These are phyloP conservation scores for Gadopsis bispinosus DNA, from an alignment of 2,797 vertebrate species.

Conservation along the genomic window DNA sequence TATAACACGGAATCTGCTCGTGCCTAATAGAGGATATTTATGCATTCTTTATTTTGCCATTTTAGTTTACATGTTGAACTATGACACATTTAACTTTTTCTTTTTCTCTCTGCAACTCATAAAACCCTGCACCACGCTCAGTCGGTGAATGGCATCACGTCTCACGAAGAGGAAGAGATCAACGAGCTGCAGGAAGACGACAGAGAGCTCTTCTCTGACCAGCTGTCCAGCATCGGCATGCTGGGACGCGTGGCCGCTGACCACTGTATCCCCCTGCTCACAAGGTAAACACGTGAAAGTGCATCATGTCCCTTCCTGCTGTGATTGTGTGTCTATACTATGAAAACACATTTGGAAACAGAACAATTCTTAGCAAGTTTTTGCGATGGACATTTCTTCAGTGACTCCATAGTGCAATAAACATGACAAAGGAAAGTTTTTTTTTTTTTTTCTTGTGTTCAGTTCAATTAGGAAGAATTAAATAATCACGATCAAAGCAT, in stretches of 20 bases:
- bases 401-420: neutral
- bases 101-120: neutral
- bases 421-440: too few species aligned
- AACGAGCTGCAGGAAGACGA: constrained; percentile 99
- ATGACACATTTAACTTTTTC: neutral
- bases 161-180: constrained; percentile 97
- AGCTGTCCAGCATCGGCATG: constrained; percentile 96
- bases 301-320: neutral
- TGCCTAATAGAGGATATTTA: neutral
- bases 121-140: constrained; percentile 67
- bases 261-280: constrained; percentile 98
- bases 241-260: constrained; percentile 96
- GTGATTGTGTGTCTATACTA: neutral
- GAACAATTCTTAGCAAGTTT: neutral
- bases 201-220: constrained; percentile 97
- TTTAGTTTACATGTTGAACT: neutral
- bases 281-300: constrained; percentile 80
- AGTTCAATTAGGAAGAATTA: too few species aligned
- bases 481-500: too few species aligned
- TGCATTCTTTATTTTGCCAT: neutral
- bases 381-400: neutral
- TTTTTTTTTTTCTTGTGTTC: too few species aligned
- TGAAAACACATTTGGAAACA: neutral
- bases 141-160: constrained; percentile 96
- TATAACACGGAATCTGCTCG: neutral